Conservation (phyloP, 2,113 vertebrate genomes). For the Thermophis baileyi region DNA sequence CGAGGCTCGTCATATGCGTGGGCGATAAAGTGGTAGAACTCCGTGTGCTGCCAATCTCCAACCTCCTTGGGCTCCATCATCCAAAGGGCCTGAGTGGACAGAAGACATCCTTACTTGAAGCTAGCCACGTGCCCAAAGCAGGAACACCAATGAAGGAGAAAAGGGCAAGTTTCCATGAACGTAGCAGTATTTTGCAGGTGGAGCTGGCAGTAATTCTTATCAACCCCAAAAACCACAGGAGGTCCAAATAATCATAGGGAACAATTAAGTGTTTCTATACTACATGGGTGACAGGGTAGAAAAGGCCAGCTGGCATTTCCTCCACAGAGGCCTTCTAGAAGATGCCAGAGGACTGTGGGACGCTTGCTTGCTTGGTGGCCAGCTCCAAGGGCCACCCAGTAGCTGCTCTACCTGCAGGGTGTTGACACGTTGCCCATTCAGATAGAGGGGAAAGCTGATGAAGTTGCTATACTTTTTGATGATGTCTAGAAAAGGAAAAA, state of each 20-base stretch:
- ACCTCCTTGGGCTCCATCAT: constrained; percentile 93
- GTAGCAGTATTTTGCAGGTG: neutral
- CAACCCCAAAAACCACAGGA: neutral
- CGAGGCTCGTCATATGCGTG: constrained; percentile 89
- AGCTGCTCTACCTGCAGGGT: constrained; percentile 83
- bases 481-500: constrained; percentile 77
- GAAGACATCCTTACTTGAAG: neutral
- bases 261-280: neutral
- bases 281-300: neutral
- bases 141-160: neutral
- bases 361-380: too few relatives aligned
- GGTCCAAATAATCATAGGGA: neutral
- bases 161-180: too few relatives aligned
- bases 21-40: constrained; percentile 90
- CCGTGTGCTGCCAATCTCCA: constrained; percentile 87
- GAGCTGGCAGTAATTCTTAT: too few relatives aligned
- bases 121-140: neutral
- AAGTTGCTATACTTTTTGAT: constrained; percentile 98
- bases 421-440: constrained; percentile 89
- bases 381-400: neutral
- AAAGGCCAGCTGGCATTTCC: neutral
- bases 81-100: constrained; percentile 84
- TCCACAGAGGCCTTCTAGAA: too few relatives aligned
- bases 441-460: constrained; percentile 90
- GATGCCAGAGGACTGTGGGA: neutral